phyloP scores from a whole-genome alignment of 2,888 invertebrate species.

The Dione juno region DNA sequence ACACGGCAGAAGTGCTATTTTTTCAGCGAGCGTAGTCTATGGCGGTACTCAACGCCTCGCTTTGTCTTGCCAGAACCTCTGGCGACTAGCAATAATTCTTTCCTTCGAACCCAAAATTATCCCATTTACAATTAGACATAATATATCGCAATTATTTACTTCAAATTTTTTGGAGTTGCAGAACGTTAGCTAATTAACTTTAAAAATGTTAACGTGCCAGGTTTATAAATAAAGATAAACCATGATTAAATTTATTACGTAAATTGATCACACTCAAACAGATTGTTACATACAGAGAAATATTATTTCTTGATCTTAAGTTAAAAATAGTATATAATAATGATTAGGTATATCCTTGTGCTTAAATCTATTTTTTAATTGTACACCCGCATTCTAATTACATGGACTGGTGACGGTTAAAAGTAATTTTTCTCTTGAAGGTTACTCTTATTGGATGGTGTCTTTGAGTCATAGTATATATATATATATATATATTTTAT shows the following conservation, averaged over 20 bases:
- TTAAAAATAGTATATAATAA: constrained; percentile 10
- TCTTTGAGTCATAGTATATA: constrained; percentile 23
- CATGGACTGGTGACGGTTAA: constrained; percentile 28
- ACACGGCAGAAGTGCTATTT: not conserved
- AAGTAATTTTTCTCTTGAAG: constrained; percentile 32
- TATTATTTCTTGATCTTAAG: not conserved
- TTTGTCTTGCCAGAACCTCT: no score
- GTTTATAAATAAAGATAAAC: not conserved
- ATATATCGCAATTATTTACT: not conserved
- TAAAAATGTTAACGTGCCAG: not conserved
- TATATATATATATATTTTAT: no score
- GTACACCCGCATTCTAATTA: constrained; percentile 19
- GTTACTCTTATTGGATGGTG: constrained; percentile 34
- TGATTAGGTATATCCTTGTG: constrained; percentile 1
- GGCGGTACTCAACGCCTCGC: no score
- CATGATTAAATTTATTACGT: not conserved
- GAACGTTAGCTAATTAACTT: not conserved
- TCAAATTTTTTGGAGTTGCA: not conserved
- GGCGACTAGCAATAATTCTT: no score
- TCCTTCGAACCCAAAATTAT: no score
- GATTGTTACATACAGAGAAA: not conserved
- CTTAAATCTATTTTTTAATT: constrained; percentile 26
- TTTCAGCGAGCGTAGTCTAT: no score
- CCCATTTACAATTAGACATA: no score
- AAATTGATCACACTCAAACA: not conserved